A percentile compares a stretch with the other conserved stretches of the same genome.
Conservation (phyloP, 2,113 vertebrate genomes). For the Spermophilus dauricus region DNA sequence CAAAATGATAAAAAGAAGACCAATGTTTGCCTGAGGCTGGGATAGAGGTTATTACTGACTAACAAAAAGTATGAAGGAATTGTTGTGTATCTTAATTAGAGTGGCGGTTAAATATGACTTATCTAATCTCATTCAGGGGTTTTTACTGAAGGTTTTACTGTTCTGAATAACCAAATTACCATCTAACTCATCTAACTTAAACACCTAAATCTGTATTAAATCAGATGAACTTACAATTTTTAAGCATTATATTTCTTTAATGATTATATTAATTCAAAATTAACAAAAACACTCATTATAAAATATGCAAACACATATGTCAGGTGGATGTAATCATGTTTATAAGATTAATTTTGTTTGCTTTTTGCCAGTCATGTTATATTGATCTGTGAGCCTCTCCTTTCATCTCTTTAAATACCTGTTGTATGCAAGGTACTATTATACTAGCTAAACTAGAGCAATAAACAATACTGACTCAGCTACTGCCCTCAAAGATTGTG, state of each 20-base stretch:
- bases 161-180: not conserved
- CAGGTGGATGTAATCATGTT: not conserved
- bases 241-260: not conserved
- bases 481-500: not conserved
- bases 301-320: not conserved
- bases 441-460: not conserved
- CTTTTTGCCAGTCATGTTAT: not conserved
- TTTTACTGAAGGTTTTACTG: not conserved
- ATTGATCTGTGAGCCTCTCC: not conserved
- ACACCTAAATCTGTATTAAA: not conserved
- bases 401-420: not conserved
- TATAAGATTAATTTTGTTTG: not conserved
- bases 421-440: not conserved
- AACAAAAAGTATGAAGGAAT: not conserved
- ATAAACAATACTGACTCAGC: not conserved
- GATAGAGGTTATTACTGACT: not conserved
- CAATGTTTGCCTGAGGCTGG: not conserved
- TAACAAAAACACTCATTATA: not conserved
- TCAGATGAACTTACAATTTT: not conserved
- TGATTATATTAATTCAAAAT: slow-evolving; percentile 14
- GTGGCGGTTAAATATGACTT: too few species aligned
- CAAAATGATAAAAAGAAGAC: not conserved
- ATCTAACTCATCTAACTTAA: not conserved
- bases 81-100: not conserved
- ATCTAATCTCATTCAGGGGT: not conserved